A percentile compares a stretch with the other conserved stretches of the same genome.
phyloP scores from a whole-genome alignment of 2,113 vertebrate species.

The Hydrochoerus hydrochaeris region DNA sequence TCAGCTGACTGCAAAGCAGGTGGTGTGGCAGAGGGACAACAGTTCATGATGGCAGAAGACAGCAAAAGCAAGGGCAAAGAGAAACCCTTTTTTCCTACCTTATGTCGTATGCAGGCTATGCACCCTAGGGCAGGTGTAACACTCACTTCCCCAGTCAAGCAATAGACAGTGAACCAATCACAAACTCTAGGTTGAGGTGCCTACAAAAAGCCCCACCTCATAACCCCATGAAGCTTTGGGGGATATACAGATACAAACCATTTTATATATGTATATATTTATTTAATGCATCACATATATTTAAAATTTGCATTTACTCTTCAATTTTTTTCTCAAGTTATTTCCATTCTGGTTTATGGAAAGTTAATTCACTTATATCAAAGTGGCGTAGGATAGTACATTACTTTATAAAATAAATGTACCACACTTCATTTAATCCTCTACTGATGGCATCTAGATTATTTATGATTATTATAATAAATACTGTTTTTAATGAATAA shows the following conservation, averaged over 20 bases:
- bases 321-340: background rate
- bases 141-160: background rate
- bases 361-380: background rate
- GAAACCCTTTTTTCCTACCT: background rate
- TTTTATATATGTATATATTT: background rate
- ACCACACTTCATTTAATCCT: background rate
- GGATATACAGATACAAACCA: background rate
- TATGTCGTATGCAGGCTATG: background rate
- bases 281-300: background rate
- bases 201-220: background rate
- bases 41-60: background rate
- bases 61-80: background rate
- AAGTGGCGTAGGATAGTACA: background rate
- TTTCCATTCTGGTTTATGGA: background rate
- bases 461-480: background rate
- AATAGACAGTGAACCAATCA: background rate
- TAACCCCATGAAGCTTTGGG: background rate
- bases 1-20: background rate
- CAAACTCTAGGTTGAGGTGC: background rate
- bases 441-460: background rate
- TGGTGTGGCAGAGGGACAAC: background rate
- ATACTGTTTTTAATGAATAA: background rate
- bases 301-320: background rate
- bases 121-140: background rate
- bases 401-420: background rate